Conservation (phyloP, 2,113 vertebrate genomes). For the Morphnarchus princeps region DNA sequence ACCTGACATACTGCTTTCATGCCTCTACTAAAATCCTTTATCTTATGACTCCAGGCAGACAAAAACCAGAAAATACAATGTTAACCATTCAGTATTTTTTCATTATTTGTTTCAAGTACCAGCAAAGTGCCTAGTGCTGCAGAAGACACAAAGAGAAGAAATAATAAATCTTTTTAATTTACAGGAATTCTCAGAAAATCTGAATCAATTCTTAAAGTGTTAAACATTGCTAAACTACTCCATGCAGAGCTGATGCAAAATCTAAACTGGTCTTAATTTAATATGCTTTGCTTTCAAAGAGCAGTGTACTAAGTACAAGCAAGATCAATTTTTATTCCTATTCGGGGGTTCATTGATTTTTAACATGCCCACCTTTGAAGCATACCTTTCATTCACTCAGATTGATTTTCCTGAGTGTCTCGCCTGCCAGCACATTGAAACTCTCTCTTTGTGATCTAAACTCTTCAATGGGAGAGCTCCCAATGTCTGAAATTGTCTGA, state of each 20-base stretch:
- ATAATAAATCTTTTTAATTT: not conserved
- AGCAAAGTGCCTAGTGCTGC: not conserved
- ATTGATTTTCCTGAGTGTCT: constrained; percentile 51
- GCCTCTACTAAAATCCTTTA: not conserved
- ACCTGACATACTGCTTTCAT: not conserved
- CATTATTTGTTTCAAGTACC: not conserved
- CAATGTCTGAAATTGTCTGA: not conserved
- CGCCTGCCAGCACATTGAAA: not conserved
- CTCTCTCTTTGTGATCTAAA: not conserved
- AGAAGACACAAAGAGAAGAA: not conserved
- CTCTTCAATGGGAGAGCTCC: not conserved
- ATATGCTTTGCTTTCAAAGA: constrained; percentile 2
- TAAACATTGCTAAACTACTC: not conserved
- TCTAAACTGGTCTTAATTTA: not conserved
- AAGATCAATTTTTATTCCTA: constrained; percentile 27
- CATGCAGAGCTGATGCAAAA: not conserved
- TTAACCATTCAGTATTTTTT: not conserved
- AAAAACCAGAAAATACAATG: not conserved
- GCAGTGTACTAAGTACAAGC: not conserved
- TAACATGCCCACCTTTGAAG: constrained; percentile 32
- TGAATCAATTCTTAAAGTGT: not conserved
- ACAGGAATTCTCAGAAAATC: not conserved
- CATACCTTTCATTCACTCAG: constrained; percentile 39
- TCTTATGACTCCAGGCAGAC: not conserved
- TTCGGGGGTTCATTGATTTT: constrained; percentile 45